Conservation (phyloP, 2,113 vertebrate species). For the Dromiciops gliroides region DNA sequence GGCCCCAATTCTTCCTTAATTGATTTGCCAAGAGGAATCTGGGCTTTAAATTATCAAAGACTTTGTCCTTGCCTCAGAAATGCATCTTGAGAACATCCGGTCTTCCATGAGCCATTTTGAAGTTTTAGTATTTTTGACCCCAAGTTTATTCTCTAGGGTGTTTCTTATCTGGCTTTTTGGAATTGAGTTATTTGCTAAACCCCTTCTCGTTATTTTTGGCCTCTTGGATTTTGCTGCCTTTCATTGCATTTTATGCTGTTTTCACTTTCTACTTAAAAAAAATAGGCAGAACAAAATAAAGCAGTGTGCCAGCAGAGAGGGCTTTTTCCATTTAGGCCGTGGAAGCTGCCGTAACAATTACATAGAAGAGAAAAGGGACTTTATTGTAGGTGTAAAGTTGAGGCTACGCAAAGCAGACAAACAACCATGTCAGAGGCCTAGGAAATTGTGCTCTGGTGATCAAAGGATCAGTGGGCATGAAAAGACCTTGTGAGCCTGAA, state of each 20-base stretch:
- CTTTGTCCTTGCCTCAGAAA: background rate
- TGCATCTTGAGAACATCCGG: slow-evolving; percentile 1
- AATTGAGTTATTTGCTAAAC: slow-evolving; percentile 8
- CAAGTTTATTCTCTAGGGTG: background rate
- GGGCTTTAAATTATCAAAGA: background rate
- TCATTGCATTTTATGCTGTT: slow-evolving; percentile 48
- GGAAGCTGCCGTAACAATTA: slow-evolving; percentile 39
- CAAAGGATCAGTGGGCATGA: slow-evolving; percentile 23
- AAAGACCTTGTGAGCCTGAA: slow-evolving; percentile 16
- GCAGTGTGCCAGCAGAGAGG: slow-evolving; percentile 13
- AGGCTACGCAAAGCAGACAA: slow-evolving; percentile 26
- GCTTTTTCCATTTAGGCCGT: slow-evolving; percentile 62
- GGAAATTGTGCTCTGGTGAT: background rate
- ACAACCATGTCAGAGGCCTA: slow-evolving; percentile 40
- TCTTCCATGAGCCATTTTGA: slow-evolving; percentile 24
- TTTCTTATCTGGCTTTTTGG: slow-evolving; percentile 8
- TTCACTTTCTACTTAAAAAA: slow-evolving; percentile 31
- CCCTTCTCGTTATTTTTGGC: background rate
- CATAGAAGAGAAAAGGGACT: slow-evolving; percentile 52
- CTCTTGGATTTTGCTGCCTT: slow-evolving; percentile 59
- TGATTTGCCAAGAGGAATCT: slow-evolving; percentile 31
- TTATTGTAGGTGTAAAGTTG: slow-evolving; percentile 39
- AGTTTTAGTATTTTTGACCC: slow-evolving; percentile 24
- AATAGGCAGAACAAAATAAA: slow-evolving; percentile 57
- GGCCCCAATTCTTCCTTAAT: background rate